These are phyloP conservation scores for Sisyra nigra DNA, from an alignment of 2,888 invertebrate species.

Conservation along the genomic window DNA sequence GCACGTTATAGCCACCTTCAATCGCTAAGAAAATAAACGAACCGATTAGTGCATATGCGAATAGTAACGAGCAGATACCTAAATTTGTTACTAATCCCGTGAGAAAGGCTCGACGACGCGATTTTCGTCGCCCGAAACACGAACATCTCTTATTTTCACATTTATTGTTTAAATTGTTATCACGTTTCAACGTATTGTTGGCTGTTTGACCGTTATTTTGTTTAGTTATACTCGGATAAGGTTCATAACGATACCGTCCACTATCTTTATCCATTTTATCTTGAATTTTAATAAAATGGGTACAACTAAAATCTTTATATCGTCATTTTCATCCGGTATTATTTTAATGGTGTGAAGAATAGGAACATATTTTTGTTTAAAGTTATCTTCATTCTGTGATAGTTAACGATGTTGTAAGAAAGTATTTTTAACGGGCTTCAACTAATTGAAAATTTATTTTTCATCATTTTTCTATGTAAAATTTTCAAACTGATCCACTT, in stretches of 20 bases:
- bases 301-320: no score
- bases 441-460: no score
- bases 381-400: no score
- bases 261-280: constrained; percentile 22
- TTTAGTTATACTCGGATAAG: constrained; percentile 24
- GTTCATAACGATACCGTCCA: constrained; percentile 26
- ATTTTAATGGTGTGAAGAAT: no score
- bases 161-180: constrained; percentile 19
- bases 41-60: constrained; percentile 60
- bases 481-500: no score
- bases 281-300: no score
- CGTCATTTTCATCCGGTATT: no score
- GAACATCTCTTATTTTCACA: constrained; percentile 16
- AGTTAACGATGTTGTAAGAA: no score
- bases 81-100: constrained; percentile 66
- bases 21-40: constrained; percentile 75
- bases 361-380: no score
- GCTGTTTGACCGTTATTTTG: constrained; percentile 15
- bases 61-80: constrained; percentile 63
- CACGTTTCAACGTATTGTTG: constrained; percentile 21
- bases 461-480: no score
- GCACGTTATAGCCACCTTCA: constrained; percentile 49
- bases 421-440: no score
- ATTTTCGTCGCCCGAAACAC: constrained; percentile 22
- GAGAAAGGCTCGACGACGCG: constrained; percentile 40